Base-by-base conservation (phyloP, 2,888 invertebrate species). In the Acrobasis repandana region DNA sequence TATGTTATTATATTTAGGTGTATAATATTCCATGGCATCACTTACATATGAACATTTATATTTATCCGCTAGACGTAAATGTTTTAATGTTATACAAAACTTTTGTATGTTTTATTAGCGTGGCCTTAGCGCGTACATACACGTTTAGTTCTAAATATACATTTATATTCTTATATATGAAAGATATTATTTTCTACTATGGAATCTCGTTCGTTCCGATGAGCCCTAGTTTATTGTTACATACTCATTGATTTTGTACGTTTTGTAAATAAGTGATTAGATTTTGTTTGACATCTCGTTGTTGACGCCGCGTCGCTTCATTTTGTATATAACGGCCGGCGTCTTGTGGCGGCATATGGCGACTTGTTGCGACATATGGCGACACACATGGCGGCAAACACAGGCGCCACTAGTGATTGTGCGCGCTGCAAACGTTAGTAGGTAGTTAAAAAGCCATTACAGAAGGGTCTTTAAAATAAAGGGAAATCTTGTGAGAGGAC, bases 251-350 rank as follows among this genome's bases (percentile, higher is more conserved):
- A 67, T 72, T 71, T 76, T 76, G 74, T 77, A 81, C 72, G 74
- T 80, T 79, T 77, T 88, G 86, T 89, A 88, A 80, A 88, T 87
- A 88, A 77, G 71, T 77, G 73, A 72, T 72, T 61, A 50, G 20
- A 50, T 80, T 80, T 77, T 73, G 72, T 76, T 82, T 73, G 74
- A 82, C 85, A 84, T 83, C 82, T 85, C 83, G 77, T 70, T 54
- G 54, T 54, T 43, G 43, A 61, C 66, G 65, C 67, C 66, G 60
- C 66, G 63, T 58, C 54, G 38, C 58, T 43, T 43, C n/a, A 1
- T 18, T 48, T n/a, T 61, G 61, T 63, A 64, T 51, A 61, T 60
- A 66, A 43, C n/a, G n/a, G 6, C 14, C 14, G 9, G 9, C 36
- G 36, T 9, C 36, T 10, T 36, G 36, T 36, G 36, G 11, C 36